Evolutionary conservation across 2,113 vertebrate species (phyloP).

Genomic region (Ursus arctos): DNA sequence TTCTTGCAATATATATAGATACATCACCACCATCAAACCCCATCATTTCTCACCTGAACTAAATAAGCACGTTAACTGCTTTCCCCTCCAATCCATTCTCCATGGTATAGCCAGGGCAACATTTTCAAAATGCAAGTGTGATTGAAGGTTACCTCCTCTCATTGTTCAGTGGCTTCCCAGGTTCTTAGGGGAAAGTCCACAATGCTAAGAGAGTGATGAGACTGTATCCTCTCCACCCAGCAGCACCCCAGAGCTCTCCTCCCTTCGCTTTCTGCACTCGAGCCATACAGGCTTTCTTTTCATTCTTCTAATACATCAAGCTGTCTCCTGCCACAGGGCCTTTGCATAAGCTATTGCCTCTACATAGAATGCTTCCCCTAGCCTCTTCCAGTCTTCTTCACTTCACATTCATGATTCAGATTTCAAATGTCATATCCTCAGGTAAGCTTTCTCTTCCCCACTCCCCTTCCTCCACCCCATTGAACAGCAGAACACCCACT

Average conservation of each 20-base stretch:
- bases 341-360: neutral
- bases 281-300: neutral
- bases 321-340: neutral
- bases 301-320: neutral
- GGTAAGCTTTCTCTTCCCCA: neutral
- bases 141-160: neutral
- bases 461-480: neutral
- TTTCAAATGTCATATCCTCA: neutral
- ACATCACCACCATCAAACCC: neutral
- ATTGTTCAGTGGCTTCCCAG: neutral
- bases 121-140: neutral
- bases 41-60: neutral
- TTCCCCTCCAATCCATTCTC: neutral
- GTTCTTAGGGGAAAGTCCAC: neutral
- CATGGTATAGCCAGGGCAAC: neutral
- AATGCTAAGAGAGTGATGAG: neutral
- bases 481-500: neutral
- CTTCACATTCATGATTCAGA: neutral
- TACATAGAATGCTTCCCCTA: neutral
- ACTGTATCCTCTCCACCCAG: neutral
- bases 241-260: neutral
- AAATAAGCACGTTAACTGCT: neutral
- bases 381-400: neutral
- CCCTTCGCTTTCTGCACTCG: neutral
- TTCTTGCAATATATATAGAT: neutral